Conservation (phyloP, 2,113 vertebrate genomes). For the Vidua chalybeata region DNA sequence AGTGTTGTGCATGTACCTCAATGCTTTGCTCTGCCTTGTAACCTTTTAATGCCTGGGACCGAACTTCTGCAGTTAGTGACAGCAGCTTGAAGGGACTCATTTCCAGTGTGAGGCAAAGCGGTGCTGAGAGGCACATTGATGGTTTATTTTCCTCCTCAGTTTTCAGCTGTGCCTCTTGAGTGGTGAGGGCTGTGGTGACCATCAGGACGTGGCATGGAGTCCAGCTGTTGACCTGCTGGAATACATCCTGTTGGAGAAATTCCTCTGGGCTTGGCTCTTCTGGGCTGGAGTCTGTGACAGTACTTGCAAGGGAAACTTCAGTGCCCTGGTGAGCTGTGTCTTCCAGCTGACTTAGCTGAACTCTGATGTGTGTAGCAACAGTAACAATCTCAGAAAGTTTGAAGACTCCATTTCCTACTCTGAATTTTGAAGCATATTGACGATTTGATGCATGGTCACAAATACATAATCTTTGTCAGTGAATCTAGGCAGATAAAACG, state of each 20-base stretch:
- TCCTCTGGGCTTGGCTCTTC: neutral
- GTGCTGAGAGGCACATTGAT: fast-evolving
- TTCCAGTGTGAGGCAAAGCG: neutral
- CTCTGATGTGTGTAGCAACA: neutral
- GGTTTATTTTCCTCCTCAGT: neutral
- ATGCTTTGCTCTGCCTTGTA: neutral
- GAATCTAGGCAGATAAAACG: neutral
- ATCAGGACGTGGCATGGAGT: fast-evolving
- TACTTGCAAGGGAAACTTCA: neutral
- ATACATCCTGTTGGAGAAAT: neutral
- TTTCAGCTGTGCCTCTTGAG: neutral
- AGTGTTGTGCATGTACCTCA: neutral
- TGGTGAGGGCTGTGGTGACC: neutral
- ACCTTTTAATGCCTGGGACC: neutral
- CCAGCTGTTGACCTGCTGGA: neutral
- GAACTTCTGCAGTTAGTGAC: neutral
- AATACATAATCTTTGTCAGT: fast-evolving
- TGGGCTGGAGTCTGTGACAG: neutral
- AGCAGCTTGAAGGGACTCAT: fast-evolving
- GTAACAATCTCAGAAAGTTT: neutral
- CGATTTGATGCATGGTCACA: neutral
- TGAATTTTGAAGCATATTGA: neutral
- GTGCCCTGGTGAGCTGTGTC: neutral
- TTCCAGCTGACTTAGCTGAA: neutral
- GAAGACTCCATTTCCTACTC: neutral